These are phyloP conservation scores for Sitta europaea DNA, from an alignment of 2,113 vertebrate species.

Conservation along the genomic window DNA sequence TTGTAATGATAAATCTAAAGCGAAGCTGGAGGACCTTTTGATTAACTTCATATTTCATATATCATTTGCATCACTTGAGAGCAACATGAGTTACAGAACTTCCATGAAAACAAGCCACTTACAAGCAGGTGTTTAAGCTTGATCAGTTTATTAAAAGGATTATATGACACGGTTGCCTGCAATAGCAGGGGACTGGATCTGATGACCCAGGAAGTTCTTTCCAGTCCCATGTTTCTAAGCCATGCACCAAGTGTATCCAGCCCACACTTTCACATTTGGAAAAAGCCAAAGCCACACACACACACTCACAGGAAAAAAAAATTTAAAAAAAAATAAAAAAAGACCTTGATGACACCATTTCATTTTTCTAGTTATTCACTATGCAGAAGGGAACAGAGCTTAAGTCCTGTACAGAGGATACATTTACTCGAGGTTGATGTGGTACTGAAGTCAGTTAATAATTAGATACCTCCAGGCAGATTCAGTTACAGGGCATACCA, in stretches of 20 bases:
- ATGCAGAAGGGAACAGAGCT: constrained; percentile 61
- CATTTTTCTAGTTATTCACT: constrained; percentile 57
- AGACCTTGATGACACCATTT: constrained; percentile 26
- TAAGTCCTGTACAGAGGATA: constrained; percentile 63
- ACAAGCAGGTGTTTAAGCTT: constrained; percentile 69
- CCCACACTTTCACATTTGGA: constrained; percentile 61
- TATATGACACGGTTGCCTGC: constrained; percentile 65
- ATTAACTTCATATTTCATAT: constrained; percentile 70
- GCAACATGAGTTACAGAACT: constrained; percentile 66
- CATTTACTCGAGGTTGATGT: constrained; percentile 62
- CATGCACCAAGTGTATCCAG: constrained; percentile 63
- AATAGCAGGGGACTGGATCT: constrained; percentile 66
- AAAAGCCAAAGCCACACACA: constrained; percentile 59
- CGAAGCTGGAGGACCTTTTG: constrained; percentile 66
- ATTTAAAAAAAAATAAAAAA: not conserved
- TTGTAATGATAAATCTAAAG: constrained; percentile 39
- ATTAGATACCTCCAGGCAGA: constrained; percentile 71
- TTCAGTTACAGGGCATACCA: constrained; percentile 66
- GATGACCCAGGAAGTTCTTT: constrained; percentile 66
- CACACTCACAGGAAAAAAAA: not conserved
- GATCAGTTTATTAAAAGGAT: constrained; percentile 69
- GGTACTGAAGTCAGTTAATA: constrained; percentile 69
- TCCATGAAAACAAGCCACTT: constrained; percentile 69
- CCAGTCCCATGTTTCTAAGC: constrained; percentile 65
- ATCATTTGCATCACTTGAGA: constrained; percentile 60